Base-by-base conservation (phyloP, 2,113 vertebrate species). In the Hyla sarda region DNA sequence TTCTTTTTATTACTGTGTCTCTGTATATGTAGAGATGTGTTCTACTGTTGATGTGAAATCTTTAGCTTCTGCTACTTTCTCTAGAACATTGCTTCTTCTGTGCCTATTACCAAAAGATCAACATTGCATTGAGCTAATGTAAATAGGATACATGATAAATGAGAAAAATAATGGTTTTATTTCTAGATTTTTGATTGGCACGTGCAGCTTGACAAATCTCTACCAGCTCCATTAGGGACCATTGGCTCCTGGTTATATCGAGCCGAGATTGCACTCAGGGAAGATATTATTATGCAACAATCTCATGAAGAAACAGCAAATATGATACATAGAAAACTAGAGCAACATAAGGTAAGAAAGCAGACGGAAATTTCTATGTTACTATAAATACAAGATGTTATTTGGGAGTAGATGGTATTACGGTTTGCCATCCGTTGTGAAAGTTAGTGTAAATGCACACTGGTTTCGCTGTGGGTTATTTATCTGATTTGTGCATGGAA, bases 151-250 rank as follows among this genome's bases (percentile, higher is more conserved):
- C 71, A 77, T 56, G 37, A 45, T 23, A 74, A 32, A 23, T 78
- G 23, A 41, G 30, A 34, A 0, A 37, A 32, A 34, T 12, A 37
- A 13, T n/a, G 52, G 10, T 92, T 90, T 92, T 5, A 82, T 88
- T 92, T 89, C 78, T 90, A 99, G 97, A 93, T 99, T 88, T 91
- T 97, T 79, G 97, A 99, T 85, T 99, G 98, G 98, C 98, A 97
- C 69, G 93, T 96, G 80, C 94, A 97, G 87, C 96, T 99, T 88
- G 98, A 99, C 92, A 97, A 98, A 89, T 96, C 96, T 85, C 94
- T 99, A 81, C 98, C 98, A 28, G 96, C 95, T 11, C 97, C 96
- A 56, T 91, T 99, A 92, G 97, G 97, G n/a, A 94, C 93, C 67
- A 97, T 99, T 13, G 97, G 97, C 37, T 96, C 96, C 87, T 99